Percentiles rank a stretch among this genome's conserved stretches.
These are phyloP conservation scores for Callyntrura guangdongensis DNA, from an alignment of 2,888 invertebrate species.

Conservation along the genomic window DNA sequence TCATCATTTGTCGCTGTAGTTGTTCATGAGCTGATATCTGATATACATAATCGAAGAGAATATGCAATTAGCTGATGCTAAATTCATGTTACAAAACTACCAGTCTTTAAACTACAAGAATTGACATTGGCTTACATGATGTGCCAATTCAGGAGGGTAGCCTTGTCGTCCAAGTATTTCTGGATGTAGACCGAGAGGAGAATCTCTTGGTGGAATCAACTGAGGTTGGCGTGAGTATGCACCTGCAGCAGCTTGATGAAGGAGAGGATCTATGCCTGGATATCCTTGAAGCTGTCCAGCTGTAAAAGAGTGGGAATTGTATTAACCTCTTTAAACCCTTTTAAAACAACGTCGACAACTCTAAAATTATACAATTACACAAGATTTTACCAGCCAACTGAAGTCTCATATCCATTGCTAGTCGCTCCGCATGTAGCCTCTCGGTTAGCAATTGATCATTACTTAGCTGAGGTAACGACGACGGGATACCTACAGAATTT, in stretches of 20 bases:
- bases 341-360: background rate
- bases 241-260: slow-evolving; percentile 86
- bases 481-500: slow-evolving; percentile 84
- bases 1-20: slow-evolving; percentile 92
- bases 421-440: slow-evolving; percentile 89
- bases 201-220: slow-evolving; percentile 88
- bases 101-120: background rate
- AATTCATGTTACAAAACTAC: no score
- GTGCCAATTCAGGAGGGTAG: slow-evolving; percentile 93
- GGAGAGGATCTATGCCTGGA: slow-evolving; percentile 85
- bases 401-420: slow-evolving; percentile 91
- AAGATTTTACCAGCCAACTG: slow-evolving; percentile 82
- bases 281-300: slow-evolving; percentile 84
- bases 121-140: slow-evolving; percentile 88
- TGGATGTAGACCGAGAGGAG: slow-evolving; percentile 89
- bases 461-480: slow-evolving; percentile 84
- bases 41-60: background rate
- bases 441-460: slow-evolving; percentile 85
- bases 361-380: no score
- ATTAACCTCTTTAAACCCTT: background rate
- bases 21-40: slow-evolving; percentile 92
- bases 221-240: slow-evolving; percentile 89
- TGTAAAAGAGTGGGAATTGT: slow-evolving; percentile 26
- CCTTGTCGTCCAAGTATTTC: slow-evolving; percentile 91
- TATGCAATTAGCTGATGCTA: background rate